Percentiles rank a stretch among this genome's conserved stretches.
phyloP scores from a whole-genome alignment of 2,113 vertebrate genomes.

The Ardeotis arabs region DNA sequence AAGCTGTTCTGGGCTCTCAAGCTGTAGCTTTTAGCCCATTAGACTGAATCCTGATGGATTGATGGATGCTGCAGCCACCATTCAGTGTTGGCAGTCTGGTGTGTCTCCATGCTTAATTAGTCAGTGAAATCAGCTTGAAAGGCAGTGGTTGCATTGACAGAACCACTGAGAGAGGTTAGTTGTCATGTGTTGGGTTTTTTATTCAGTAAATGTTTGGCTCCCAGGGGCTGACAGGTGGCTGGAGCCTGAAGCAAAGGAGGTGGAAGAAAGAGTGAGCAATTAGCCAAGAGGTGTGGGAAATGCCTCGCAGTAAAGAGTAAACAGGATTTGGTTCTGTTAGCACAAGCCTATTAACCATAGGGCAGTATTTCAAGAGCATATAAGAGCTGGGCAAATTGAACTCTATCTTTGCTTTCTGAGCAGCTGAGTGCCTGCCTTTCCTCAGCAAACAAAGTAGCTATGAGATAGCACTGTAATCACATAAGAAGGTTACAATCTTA shows the following conservation, averaged over 20 bases:
- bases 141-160: constrained; percentile 39
- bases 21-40: constrained; percentile 6
- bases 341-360: background rate
- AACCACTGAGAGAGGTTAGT: background rate
- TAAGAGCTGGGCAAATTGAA: background rate
- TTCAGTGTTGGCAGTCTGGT: background rate
- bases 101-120: constrained; percentile 42
- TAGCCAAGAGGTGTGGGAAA: background rate
- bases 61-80: constrained; percentile 6
- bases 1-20: background rate
- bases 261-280: background rate
- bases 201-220: background rate
- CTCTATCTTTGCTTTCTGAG: background rate
- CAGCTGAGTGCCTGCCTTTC: background rate
- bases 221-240: background rate
- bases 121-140: constrained; percentile 40
- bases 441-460: background rate
- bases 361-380: background rate
- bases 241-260: background rate
- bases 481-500: background rate
- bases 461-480: background rate
- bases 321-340: background rate
- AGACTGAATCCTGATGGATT: constrained; percentile 8
- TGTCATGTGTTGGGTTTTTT: background rate
- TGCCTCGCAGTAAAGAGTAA: background rate